Evolutionary conservation across 2,113 vertebrate genomes (phyloP).

Genomic region (Megatriorchis doriae): DNA sequence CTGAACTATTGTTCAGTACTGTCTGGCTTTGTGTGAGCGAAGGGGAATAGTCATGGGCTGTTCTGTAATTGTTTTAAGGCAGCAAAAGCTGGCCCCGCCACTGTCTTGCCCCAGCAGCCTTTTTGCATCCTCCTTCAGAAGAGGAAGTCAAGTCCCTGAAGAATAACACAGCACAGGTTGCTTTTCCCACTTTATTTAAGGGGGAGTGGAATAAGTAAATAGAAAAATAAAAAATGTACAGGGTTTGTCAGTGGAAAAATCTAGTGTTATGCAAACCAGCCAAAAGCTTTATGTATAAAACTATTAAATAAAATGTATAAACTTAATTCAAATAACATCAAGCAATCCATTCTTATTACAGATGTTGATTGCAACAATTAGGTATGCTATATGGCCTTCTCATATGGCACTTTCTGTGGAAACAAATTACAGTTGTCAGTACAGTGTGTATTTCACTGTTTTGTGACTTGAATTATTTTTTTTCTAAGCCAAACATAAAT

Average conservation of each 20-base stretch:
- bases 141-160: neutral
- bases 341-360: neutral
- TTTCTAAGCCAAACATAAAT: neutral
- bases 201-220: neutral
- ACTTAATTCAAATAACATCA: neutral
- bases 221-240: neutral
- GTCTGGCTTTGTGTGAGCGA: neutral
- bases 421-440: neutral
- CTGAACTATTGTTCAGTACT: neutral
- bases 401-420: neutral
- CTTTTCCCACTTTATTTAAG: neutral
- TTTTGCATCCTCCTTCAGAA: neutral
- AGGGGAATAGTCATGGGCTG: accelerated
- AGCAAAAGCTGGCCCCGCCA: accelerated
- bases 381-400: neutral
- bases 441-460: neutral
- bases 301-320: neutral
- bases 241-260: neutral
- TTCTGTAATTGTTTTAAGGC: neutral
- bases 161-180: neutral
- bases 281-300: neutral
- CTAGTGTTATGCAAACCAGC: neutral
- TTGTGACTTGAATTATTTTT: conserved; percentile 1
- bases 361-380: neutral
- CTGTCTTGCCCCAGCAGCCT: neutral